These are phyloP conservation scores for Bradypodion pumilum DNA, from an alignment of 2,797 vertebrate species.

Conservation along the genomic window DNA sequence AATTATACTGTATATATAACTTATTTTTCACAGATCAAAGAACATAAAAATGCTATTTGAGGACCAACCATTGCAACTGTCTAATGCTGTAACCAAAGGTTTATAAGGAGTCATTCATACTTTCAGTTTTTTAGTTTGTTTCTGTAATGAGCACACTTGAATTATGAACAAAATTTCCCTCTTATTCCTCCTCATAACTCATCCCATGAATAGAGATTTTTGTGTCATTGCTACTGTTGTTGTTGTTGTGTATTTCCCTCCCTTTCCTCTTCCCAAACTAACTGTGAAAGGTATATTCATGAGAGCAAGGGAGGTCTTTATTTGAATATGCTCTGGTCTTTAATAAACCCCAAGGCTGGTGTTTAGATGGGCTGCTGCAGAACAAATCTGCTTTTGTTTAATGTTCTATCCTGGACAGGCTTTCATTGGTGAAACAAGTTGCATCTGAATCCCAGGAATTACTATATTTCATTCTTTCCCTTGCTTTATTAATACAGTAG, in stretches of 20 bases:
- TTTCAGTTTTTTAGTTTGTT: background rate
- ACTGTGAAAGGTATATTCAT: slow-evolving; percentile 45
- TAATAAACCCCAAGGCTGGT: background rate
- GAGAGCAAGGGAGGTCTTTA: background rate
- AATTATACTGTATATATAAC: slow-evolving; percentile 35
- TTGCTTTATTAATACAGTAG: slow-evolving; percentile 28
- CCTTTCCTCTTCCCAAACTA: slow-evolving; percentile 26
- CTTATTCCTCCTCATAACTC: background rate
- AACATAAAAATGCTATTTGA: background rate
- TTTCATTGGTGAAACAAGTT: slow-evolving; percentile 14
- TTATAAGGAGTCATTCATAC: background rate
- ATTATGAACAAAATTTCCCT: slow-evolving; percentile 32
- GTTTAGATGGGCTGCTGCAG: slow-evolving; percentile 20
- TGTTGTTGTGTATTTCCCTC: slow-evolving; percentile 8
- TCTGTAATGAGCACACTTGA: slow-evolving; percentile 28
- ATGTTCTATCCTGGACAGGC: slow-evolving; percentile 4
- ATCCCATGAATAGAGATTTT: slow-evolving; percentile 27
- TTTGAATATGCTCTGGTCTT: slow-evolving; percentile 26
- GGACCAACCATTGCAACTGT: slow-evolving; percentile 6
- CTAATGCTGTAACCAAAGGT: slow-evolving; percentile 16
- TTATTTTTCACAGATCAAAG: background rate
- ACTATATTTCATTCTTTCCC: background rate
- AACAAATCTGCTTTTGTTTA: slow-evolving; percentile 41
- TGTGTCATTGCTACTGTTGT: slow-evolving; percentile 17
- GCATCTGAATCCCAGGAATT: slow-evolving; percentile 6